Conservation (phyloP, 2,113 vertebrate species). For the Melanerpes formicivorus region DNA sequence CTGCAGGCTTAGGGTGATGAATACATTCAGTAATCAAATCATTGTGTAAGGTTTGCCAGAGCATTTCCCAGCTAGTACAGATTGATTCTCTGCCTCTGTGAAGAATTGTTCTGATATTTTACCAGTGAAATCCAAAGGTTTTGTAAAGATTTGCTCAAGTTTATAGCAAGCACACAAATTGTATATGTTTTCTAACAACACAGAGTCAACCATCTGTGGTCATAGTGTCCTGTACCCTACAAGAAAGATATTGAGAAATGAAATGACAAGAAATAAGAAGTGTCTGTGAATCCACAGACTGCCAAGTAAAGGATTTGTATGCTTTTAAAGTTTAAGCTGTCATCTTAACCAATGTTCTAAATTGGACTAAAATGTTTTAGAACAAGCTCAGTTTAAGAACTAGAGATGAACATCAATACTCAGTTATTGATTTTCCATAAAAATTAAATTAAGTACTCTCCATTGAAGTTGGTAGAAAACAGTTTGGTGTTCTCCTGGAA, state of each 20-base stretch:
- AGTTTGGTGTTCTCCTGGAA: background rate
- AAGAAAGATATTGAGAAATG: background rate
- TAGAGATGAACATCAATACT: background rate
- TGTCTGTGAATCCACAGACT: background rate
- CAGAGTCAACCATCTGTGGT: background rate
- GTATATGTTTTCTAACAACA: background rate
- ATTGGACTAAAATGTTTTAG: background rate
- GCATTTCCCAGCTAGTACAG: background rate
- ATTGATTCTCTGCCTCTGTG: background rate
- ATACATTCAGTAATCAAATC: background rate
- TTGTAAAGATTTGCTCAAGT: background rate
- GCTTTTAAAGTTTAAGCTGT: background rate
- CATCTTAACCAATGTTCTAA: background rate
- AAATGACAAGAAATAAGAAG: background rate
- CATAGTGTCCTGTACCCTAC: background rate
- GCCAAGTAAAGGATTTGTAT: background rate
- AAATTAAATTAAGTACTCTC: background rate
- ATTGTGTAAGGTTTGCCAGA: slow-evolving; percentile 15
- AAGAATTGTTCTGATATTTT: slow-evolving; percentile 30
- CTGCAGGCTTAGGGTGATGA: slow-evolving; percentile 6
- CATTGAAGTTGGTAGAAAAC: background rate
- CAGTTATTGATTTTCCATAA: background rate
- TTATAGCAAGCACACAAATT: background rate
- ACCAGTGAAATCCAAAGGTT: background rate
- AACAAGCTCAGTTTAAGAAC: background rate